Percentiles rank a stretch among this genome's conserved stretches.
phyloP scores from a whole-genome alignment of 2,888 invertebrate genomes.

The Orchesellides sinensis region DNA sequence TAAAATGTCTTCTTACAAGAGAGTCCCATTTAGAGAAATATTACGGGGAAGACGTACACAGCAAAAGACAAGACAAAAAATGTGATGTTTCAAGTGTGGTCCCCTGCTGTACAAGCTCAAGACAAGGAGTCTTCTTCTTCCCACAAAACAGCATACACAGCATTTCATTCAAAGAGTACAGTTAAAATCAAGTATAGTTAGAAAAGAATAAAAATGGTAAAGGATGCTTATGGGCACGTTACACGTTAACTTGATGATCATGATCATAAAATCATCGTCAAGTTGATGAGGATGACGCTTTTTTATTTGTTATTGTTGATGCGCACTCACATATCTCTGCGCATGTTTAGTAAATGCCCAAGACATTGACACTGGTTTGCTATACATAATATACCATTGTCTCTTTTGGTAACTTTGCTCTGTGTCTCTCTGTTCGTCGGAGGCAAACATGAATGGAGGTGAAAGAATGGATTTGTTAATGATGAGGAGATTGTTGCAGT shows the following conservation, averaged over 20 bases:
- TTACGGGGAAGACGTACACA: not conserved
- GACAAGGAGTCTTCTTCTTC: not conserved
- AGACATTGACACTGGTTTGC: not conserved
- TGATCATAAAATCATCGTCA: not conserved
- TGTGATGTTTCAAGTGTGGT: not conserved
- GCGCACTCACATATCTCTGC: not conserved
- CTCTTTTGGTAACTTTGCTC: no score
- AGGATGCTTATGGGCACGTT: not conserved
- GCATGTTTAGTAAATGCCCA: not conserved
- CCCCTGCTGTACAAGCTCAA: not conserved
- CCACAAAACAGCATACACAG: not conserved
- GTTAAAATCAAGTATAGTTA: no score
- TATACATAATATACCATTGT: not conserved
- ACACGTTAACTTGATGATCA: not conserved
- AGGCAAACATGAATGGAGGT: not conserved
- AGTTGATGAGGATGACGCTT: not conserved
- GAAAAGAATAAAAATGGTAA: not conserved
- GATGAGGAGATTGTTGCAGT: not conserved
- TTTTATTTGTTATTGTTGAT: constrained; percentile 1
- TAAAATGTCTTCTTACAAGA: not conserved
- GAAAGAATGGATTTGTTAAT: not conserved
- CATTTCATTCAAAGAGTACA: no score
- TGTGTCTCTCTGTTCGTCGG: no score
- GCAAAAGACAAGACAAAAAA: not conserved
- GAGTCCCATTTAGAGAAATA: constrained; percentile 1